Evolutionary conservation across 2,888 invertebrate genomes (phyloP), one percentile per base, ranked within the genome.

Genomic region (Saturnia pavonia): DNA sequence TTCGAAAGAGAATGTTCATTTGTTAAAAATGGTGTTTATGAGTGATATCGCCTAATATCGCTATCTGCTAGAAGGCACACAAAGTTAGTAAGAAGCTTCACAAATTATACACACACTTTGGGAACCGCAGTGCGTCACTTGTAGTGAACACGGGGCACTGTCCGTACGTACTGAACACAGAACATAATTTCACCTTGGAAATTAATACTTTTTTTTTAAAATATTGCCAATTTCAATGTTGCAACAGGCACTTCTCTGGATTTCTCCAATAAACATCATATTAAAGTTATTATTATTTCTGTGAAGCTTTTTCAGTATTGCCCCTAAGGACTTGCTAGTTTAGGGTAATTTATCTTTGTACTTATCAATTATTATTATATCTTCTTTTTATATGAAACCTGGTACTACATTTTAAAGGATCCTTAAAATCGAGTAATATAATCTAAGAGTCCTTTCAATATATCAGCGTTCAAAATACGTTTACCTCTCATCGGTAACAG

Each of bases 1-100:
- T 79, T 80, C 84, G 83, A 82, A 83, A 84, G 85, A 81, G 82
- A 78, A 88, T 84, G 84, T 60, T 83, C 79, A 81, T 82, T 78
- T 78, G 79, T 45, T 80, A 82, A 82, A 9, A 60, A 88, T 88
- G 88, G 85, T 89, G 88, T 89, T n/a, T 85, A 88, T 82, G 89
- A 89, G 82, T 85, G 91, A 88, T 91, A 90, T 84, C 88, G 93
- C 91, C 92, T 91, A 91, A 91, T 87, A 85, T 89, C 91, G 92
- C 93, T 93, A 93, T 85, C 88, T 87, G 93, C 93, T 93, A 94
- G 92, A 94, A 94, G 94, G 94, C 94, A 94, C 94, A 93, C 90
- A 91, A 91, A 92, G 92, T 92, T 87, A 93, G 91, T 91, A 90
- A 92, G 91, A 92, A 94, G 94, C 94, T 91, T 92, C 91, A 90